phyloP scores from a whole-genome alignment of 2,113 vertebrate genomes.

The Neogobius melanostomus region DNA sequence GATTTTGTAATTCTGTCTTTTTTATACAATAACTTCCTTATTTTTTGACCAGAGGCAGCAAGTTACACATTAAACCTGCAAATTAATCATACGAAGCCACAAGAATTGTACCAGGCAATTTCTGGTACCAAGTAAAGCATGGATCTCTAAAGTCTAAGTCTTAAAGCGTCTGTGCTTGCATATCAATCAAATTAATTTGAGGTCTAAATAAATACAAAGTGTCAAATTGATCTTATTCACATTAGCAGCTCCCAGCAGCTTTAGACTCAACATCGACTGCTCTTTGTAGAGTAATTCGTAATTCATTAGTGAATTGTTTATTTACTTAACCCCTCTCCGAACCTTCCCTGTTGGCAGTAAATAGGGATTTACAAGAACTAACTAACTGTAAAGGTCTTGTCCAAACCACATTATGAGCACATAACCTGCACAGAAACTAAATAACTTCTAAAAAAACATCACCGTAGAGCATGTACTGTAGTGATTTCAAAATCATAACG shows the following conservation, averaged over 20 bases:
- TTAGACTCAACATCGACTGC: not conserved
- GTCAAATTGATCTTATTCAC: not conserved
- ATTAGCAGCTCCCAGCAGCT: not conserved
- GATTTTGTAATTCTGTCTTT: too few species aligned
- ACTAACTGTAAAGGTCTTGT: not conserved
- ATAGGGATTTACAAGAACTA: not conserved
- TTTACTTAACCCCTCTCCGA: conserved; percentile 1
- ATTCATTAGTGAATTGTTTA: conserved; percentile 5
- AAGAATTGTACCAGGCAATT: too few species aligned
- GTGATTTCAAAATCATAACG: not conserved
- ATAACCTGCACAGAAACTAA: not conserved
- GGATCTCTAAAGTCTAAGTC: too few species aligned
- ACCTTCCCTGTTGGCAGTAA: not conserved
- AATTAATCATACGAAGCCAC: too few species aligned
- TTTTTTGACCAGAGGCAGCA: too few species aligned
- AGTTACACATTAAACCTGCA: too few species aligned
- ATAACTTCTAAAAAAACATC: not conserved
- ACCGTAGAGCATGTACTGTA: not conserved
- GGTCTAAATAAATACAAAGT: not conserved
- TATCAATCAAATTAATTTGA: not conserved
- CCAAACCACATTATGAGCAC: not conserved
- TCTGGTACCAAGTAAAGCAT: too few species aligned
- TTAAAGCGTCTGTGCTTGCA: too few species aligned
- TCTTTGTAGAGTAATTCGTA: not conserved
- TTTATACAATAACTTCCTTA: too few species aligned